Evolutionary conservation across 2,113 vertebrate species (phyloP).

Genomic region (Erpornis zantholeuca): DNA sequence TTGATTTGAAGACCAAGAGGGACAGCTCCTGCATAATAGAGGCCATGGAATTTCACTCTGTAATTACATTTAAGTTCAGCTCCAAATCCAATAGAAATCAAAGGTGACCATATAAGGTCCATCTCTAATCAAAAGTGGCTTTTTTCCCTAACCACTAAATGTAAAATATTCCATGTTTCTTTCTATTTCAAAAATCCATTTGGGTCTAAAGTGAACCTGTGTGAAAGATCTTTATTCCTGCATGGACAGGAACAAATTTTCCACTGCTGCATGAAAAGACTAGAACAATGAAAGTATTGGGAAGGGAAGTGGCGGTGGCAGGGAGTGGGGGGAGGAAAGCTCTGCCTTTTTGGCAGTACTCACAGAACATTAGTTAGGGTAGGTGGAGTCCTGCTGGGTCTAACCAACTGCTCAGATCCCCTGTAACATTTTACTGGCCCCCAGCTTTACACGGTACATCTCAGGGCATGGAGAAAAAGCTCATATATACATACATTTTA

Average conservation of each 20-base stretch:
- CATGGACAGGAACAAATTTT: conserved; percentile 23
- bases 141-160: background rate
- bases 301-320: background rate
- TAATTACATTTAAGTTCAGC: conserved; percentile 48
- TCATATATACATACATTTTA: conserved; percentile 43
- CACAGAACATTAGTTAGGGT: conserved; percentile 40
- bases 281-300: conserved; percentile 34
- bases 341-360: conserved; percentile 18
- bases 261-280: conserved; percentile 34
- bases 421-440: conserved; percentile 5
- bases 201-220: conserved; percentile 43
- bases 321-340: background rate
- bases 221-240: conserved; percentile 21
- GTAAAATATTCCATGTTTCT: background rate
- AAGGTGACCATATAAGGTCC: conserved; percentile 23
- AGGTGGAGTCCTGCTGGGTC: conserved; percentile 45
- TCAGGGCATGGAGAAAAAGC: background rate
- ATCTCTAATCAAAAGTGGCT: conserved; percentile 21
- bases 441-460: background rate
- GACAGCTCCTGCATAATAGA: conserved; percentile 38
- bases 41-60: conserved; percentile 7
- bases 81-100: conserved; percentile 43
- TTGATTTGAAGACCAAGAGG: conserved; percentile 48
- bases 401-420: conserved; percentile 51
- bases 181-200: conserved; percentile 10